phyloP scores from a whole-genome alignment of 2,888 invertebrate species.

The Nowickia ferox region DNA sequence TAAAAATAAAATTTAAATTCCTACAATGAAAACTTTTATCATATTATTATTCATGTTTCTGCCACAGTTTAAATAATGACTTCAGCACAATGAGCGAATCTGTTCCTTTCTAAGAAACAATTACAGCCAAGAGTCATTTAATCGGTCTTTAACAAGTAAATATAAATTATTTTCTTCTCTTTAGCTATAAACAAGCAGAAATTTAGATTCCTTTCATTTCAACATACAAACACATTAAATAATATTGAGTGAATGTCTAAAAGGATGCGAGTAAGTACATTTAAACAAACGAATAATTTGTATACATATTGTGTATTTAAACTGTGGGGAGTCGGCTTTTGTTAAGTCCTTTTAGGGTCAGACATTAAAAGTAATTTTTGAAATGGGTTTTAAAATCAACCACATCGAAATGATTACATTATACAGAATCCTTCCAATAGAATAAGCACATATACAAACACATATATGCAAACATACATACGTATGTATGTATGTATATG shows the following conservation, averaged over 20 bases:
- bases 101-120: slow-evolving; percentile 26
- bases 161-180: slow-evolving; percentile 48
- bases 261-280: slow-evolving; percentile 37
- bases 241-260: slow-evolving; percentile 30
- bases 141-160: slow-evolving; percentile 56
- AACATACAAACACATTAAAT: slow-evolving; percentile 34
- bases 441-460: not conserved
- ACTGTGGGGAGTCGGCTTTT: slow-evolving; percentile 64
- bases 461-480: not conserved
- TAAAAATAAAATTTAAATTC: not conserved
- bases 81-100: slow-evolving; percentile 9
- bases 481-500: not conserved
- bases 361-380: slow-evolving; percentile 65
- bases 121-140: slow-evolving; percentile 32
- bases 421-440: slow-evolving; percentile 39
- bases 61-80: slow-evolving; percentile 7
- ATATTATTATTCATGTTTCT: not conserved
- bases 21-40: not conserved
- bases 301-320: slow-evolving; percentile 20
- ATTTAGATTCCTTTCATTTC: slow-evolving; percentile 30
- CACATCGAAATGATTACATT: slow-evolving; percentile 60
- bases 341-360: slow-evolving; percentile 65
- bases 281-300: slow-evolving; percentile 51
- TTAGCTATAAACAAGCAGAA: slow-evolving; percentile 24
- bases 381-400: slow-evolving; percentile 67